Conservation (phyloP, 2,888 invertebrate genomes). For the Peribatodes rhomboidaria region DNA sequence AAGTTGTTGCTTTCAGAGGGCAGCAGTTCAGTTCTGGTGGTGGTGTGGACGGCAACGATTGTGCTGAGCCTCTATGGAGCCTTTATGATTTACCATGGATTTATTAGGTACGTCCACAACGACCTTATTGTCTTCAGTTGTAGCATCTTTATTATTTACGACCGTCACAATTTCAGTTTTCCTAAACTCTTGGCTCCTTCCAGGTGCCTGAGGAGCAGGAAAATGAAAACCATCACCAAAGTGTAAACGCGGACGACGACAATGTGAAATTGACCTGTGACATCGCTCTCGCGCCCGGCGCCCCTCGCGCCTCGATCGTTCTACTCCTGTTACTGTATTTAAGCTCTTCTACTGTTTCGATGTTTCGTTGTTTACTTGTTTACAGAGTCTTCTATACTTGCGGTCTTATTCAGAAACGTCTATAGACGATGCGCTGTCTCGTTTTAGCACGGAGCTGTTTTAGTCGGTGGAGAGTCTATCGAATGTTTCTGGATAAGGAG, state of each 20-base stretch:
- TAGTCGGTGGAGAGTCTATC: not conserved
- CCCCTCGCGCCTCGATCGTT: slow-evolving; percentile 28
- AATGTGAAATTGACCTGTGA: slow-evolving; percentile 47
- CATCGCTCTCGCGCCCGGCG: slow-evolving; percentile 42
- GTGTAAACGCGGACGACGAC: slow-evolving; percentile 63
- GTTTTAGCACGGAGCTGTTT: not conserved
- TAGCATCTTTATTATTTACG: too few relatives aligned
- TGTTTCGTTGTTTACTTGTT: slow-evolving; percentile 27
- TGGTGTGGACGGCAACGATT: slow-evolving; percentile 78
- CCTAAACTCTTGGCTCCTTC: slow-evolving; percentile 30
- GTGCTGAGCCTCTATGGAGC: slow-evolving; percentile 74
- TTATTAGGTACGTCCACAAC: slow-evolving; percentile 58
- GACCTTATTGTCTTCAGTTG: not conserved
- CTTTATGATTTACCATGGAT: slow-evolving; percentile 70
- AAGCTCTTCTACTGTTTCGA: slow-evolving; percentile 39
- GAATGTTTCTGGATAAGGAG: slow-evolving; percentile 1
- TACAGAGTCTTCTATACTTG: slow-evolving; percentile 26
- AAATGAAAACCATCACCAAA: slow-evolving; percentile 77
- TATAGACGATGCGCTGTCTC: not conserved
- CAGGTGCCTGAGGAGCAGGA: slow-evolving; percentile 77
- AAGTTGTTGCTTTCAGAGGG: slow-evolving; percentile 70
- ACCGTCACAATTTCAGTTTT: not conserved
- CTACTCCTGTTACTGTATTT: slow-evolving; percentile 38
- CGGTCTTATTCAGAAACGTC: not conserved
- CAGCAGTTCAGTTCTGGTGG: slow-evolving; percentile 68